Conservation (phyloP, 2,113 vertebrate species). For the Triplophysa siluroides region DNA sequence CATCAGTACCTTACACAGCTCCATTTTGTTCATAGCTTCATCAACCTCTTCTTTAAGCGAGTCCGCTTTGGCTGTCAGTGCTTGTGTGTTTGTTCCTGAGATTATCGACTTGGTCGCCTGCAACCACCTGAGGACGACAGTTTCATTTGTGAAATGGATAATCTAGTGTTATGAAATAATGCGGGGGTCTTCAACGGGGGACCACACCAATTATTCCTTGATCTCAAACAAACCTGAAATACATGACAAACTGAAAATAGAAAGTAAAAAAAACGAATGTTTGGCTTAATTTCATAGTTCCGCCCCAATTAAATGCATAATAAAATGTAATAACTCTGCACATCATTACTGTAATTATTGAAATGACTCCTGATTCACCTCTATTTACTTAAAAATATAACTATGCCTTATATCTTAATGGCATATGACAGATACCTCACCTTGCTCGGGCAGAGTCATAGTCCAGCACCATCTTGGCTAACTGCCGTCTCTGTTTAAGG, state of each 20-base stretch:
- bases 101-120: constrained; percentile 95
- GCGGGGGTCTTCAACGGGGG: no score
- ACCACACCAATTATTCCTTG: no score
- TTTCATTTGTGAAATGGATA: background rate
- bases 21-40: constrained; percentile 97
- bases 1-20: constrained; percentile 90
- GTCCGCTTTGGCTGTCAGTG: constrained; percentile 95
- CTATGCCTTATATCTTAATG: no score
- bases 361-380: no score
- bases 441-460: constrained; percentile 96
- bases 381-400: no score
- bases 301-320: no score
- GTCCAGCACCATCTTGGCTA: constrained; percentile 92
- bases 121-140: constrained; percentile 80
- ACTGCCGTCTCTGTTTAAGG: constrained; percentile 95
- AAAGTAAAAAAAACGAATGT: no score
- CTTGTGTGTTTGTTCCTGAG: constrained; percentile 95
- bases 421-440: constrained; percentile 62
- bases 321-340: no score
- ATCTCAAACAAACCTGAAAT: no score
- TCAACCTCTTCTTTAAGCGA: constrained; percentile 97
- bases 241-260: no score
- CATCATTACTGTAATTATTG: no score
- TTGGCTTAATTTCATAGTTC: no score
- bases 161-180: background rate